Percentiles rank a stretch among this genome's conserved stretches.
These are phyloP conservation scores for Chroicocephalus ridibundus DNA, from an alignment of 2,113 vertebrate genomes.

Conservation along the genomic window DNA sequence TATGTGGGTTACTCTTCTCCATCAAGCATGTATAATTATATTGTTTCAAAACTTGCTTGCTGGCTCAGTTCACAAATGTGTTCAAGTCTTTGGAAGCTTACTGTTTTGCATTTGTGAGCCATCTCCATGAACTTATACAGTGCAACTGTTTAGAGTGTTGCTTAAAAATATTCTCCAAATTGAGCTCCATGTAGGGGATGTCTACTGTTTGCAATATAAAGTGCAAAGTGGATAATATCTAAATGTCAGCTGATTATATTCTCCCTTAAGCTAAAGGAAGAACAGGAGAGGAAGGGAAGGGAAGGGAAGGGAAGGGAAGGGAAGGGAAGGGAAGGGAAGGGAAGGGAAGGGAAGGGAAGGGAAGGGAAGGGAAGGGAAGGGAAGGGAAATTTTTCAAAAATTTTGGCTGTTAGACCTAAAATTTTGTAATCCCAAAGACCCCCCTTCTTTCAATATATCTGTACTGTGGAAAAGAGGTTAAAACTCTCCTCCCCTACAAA, in stretches of 20 bases:
- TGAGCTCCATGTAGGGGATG: neutral
- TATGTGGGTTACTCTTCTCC: neutral
- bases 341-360: neutral
- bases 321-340: rapidly evolving
- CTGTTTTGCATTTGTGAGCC: neutral
- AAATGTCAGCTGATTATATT: neutral
- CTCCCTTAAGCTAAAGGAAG: neutral
- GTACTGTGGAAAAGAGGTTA: neutral
- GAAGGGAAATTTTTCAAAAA: neutral
- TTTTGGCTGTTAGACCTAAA: neutral
- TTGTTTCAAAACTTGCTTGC: neutral
- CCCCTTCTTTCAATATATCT: neutral
- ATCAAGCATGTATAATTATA: neutral
- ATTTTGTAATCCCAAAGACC: neutral
- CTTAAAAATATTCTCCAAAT: neutral
- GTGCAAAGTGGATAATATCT: neutral
- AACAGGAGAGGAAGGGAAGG: rapidly evolving
- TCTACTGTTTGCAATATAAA: neutral
- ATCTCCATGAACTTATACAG: neutral
- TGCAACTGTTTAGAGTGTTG: neutral
- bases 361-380: neutral
- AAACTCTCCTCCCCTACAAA: neutral
- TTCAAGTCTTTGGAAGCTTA: neutral
- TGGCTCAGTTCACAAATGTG: neutral
- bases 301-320: rapidly evolving